These are phyloP conservation scores for Sebastes umbrosus DNA, from an alignment of 2,797 vertebrate species.

Conservation along the genomic window DNA sequence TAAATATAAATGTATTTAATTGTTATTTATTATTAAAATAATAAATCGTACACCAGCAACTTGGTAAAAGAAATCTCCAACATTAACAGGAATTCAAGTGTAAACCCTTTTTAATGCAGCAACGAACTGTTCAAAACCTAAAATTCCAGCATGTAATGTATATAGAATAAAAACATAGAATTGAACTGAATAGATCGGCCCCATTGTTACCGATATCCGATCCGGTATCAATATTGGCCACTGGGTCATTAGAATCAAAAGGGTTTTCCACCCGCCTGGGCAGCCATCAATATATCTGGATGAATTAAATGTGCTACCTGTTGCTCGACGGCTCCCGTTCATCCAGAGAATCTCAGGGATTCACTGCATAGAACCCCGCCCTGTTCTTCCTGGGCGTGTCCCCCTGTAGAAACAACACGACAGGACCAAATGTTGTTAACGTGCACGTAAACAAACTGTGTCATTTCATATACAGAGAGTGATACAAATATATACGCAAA, in stretches of 20 bases:
- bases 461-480: background rate
- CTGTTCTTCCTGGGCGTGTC: conserved; percentile 39
- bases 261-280: background rate
- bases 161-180: no score
- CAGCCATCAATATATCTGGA: background rate
- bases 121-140: no score
- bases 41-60: no score
- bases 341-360: conserved; percentile 39
- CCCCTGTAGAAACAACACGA: conserved; percentile 17
- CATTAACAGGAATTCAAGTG: no score
- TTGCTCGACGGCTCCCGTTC: background rate
- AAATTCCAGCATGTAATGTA: no score
- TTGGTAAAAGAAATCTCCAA: no score
- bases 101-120: no score
- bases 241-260: no score
- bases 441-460: background rate
- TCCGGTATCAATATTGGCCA: no score
- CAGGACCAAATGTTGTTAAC: background rate
- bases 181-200: no score
- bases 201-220: no score
- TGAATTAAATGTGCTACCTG: conserved; percentile 4
- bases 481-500: background rate
- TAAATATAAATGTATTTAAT: background rate
- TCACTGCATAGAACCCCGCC: conserved; percentile 52
- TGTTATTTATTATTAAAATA: no score